Base-by-base conservation (phyloP, 2,888 invertebrate genomes). In the Bursaphelenchus okinawaensis region DNA sequence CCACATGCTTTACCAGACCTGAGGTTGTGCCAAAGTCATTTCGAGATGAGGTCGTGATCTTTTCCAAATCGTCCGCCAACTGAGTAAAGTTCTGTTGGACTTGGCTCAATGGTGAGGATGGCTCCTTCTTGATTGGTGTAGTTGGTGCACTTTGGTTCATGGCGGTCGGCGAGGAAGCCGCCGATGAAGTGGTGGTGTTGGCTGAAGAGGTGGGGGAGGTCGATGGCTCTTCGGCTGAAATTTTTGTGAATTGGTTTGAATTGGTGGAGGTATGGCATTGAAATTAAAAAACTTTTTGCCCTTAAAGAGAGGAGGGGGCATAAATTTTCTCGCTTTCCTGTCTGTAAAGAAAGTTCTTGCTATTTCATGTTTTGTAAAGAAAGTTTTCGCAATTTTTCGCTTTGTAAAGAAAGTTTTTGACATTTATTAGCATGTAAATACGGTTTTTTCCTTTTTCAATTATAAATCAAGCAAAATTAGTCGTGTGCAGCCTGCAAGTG, bases 71-170 rank as follows among this genome's bases (percentile, higher is more conserved):
- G 24, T 71, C 65, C 12, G 75, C 77, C 65, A 81, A 68, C 27
- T 81, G 76, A 55, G 68, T 67, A 66, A 81, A 81, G 67, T 79
- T 76, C 52, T 74, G 72, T 40, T 75, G 75, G 40, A 81, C 78
- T 74, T 80, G 77, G 19, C 50, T 59, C 8, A 12, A 23, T 2
- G 60, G 60, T 22, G 60, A 51, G 9, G 19, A 23, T 3, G 60
- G 60, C 51, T 31, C 20, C 20, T 9, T 20, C 4, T 50, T 52
- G 20, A 52, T n/a, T 22, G 50, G 51, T 20, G 52, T 59, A 19
- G 57, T 1, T 3, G 57, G 57, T n/a, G 57, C 27, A n/a, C 26
- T 24, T 12, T 23, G 12, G 31, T 16, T 24, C 57, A 29, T 19
- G 20, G 57, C 27, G 29, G 23, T 56, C 3, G 57, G 24, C 27